Percentiles rank a stretch among this genome's conserved stretches.
Evolutionary conservation across 2,888 invertebrate species (phyloP).

Genomic region (Galerucella nymphaeae): DNA sequence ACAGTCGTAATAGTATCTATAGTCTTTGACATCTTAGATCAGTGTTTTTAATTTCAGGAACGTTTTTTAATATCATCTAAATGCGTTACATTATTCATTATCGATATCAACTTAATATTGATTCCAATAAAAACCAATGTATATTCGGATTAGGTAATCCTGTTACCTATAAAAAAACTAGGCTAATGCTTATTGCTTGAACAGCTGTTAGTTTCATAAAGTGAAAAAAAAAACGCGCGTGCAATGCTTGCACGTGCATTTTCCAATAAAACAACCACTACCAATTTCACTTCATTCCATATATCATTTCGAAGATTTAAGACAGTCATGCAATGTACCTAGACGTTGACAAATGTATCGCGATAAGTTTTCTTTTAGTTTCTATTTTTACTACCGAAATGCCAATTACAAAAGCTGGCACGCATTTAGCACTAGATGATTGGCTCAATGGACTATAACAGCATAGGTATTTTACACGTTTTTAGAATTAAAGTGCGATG

Average conservation of each 20-base stretch:
- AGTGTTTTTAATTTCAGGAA: no score
- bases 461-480: no score
- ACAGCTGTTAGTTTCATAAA: conserved; percentile 7
- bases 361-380: not conserved
- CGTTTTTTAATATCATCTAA: no score
- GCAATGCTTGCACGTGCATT: conserved; percentile 1
- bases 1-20: no score
- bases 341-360: not conserved
- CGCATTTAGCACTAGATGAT: not conserved
- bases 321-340: conserved; percentile 4
- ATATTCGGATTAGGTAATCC: not conserved
- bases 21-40: no score
- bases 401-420: not conserved
- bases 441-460: not conserved
- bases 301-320: not conserved
- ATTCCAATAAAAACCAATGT: not conserved
- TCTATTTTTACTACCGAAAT: not conserved
- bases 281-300: conserved; percentile 9
- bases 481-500: no score
- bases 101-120: not conserved
- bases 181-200: not conserved
- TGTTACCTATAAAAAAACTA: not conserved
- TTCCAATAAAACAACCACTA: not conserved
- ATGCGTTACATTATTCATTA: no score
- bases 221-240: conserved; percentile 1